phyloP scores from a whole-genome alignment of 2,888 invertebrate genomes.

The Rosalia funebris region DNA sequence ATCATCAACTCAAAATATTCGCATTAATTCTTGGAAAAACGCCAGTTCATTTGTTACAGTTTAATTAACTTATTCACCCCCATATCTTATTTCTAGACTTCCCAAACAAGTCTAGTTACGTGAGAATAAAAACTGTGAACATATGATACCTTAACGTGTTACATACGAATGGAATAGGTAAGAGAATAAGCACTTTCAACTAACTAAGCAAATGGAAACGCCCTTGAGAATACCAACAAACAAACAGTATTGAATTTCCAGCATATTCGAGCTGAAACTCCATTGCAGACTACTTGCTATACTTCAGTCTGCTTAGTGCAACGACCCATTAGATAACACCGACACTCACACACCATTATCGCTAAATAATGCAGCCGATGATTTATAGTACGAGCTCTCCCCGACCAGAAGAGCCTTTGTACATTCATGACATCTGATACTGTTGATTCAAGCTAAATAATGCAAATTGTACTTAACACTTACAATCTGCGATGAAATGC shows the following conservation, averaged over 20 bases:
- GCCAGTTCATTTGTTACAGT: too few relatives aligned
- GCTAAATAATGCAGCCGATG: conserved; percentile 27
- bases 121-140: too few relatives aligned
- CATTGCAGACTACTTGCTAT: neutral
- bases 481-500: conserved; percentile 18
- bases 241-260: neutral
- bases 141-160: too few relatives aligned
- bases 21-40: too few relatives aligned
- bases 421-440: conserved; percentile 26
- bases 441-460: conserved; percentile 28
- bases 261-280: neutral
- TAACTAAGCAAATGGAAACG: neutral
- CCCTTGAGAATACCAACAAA: neutral
- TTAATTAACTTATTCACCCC: too few relatives aligned
- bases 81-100: too few relatives aligned
- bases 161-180: too few relatives aligned
- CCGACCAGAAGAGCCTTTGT: conserved; percentile 16
- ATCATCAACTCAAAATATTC: too few relatives aligned
- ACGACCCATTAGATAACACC: conserved; percentile 17
- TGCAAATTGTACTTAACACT: conserved; percentile 26
- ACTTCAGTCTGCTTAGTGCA: conserved; percentile 16
- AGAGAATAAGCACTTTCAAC: too few relatives aligned
- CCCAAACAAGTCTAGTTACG: too few relatives aligned
- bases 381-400: conserved; percentile 21
- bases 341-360: conserved; percentile 15